phyloP scores from a whole-genome alignment of 2,797 vertebrate species.

The Anas flavirostris region DNA sequence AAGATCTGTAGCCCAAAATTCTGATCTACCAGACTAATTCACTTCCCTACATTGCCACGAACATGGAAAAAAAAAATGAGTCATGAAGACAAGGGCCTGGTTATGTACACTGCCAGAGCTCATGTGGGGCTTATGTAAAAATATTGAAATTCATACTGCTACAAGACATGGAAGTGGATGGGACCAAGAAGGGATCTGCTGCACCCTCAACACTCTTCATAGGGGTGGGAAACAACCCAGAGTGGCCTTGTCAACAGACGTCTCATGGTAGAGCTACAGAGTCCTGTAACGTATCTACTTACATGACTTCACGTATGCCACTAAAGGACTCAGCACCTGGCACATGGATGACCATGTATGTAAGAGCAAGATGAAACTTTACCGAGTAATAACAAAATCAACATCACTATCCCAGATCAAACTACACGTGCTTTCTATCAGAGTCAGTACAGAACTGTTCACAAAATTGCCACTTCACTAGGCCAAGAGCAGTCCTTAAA shows the following conservation, averaged over 20 bases:
- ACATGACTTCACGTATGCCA: too few relatives aligned
- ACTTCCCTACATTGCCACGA: background rate
- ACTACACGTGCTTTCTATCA: background rate
- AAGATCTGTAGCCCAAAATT: background rate
- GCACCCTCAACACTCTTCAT: background rate
- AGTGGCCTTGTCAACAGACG: background rate
- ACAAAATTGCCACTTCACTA: background rate
- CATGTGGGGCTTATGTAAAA: too few relatives aligned
- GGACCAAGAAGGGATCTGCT: background rate
- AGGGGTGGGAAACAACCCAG: background rate
- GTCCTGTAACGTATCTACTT: background rate
- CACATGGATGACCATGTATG: background rate
- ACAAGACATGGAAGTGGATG: background rate
- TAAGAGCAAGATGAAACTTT: background rate
- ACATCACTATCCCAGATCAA: background rate
- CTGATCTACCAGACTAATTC: background rate
- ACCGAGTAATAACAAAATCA: background rate
- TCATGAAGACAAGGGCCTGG: background rate
- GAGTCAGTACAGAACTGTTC: background rate
- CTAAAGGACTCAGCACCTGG: accelerated
- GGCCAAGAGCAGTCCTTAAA: background rate
- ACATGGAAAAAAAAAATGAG: background rate
- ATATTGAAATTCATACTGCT: too few relatives aligned
- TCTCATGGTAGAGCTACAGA: background rate
- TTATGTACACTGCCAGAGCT: background rate